Evolutionary conservation across 2,113 vertebrate species (phyloP), one percentile per base, ranked within the genome.

Genomic region (Urocitellus parryii): DNA sequence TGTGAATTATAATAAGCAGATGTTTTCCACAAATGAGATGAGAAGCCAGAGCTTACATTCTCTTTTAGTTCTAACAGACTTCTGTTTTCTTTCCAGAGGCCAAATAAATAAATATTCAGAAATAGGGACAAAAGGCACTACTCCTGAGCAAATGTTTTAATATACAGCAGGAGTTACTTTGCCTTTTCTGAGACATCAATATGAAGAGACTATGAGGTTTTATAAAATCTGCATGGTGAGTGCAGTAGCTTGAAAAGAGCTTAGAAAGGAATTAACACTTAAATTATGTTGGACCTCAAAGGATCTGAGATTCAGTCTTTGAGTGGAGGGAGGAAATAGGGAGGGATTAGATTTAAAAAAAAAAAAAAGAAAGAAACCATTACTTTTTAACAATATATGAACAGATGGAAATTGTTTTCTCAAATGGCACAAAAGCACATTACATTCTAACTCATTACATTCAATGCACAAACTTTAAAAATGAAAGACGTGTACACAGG

Each of bases 91-190:
- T 93, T 98, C 76, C 93, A 82, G 91, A 97, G 90, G 96, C 72
- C 93, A 97, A 97, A 98, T 97, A 97, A 97, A 98, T 98, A 98
- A 97, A 87, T 96, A 97, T 95, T 97, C 86, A 97, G 96, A 97
- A 97, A 96, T 79, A 2, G 0, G 92, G 37, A 78, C 27, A 76
- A 76, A 94, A 80, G 80, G 45, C 67, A 63, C 42, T 34, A 39
- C 42, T 90, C 72, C 76, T 72, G 45, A 85, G 73, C 24, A 76
- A 88, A 86, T 63, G 81, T 37, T 87, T 96, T 92, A 89, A 92
- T 77, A 73, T 67, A 90, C 14, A 84, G 51, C 72, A 74, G 82
- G 65, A 58, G 53, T 91, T 84, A 27, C 51, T 91, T 91, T 86
- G 74, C 25, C 81, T 84, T 95, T 91, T 74, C 77, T 63, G 45